Conservation (phyloP, 2,113 vertebrate genomes). For the Perca schrenkii region DNA sequence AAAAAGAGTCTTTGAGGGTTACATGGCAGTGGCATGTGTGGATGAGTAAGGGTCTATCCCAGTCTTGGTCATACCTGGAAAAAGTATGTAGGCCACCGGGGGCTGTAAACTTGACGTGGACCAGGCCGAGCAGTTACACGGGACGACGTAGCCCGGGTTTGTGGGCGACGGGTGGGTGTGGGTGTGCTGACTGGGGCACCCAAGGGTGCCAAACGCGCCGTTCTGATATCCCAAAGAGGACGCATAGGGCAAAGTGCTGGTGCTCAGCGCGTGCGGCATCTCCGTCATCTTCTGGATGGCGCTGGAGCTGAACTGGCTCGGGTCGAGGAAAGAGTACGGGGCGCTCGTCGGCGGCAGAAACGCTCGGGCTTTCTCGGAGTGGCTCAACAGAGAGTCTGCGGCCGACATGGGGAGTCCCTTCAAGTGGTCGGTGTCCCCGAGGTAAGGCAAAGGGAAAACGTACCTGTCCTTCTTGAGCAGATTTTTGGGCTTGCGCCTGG, state of each 20-base stretch:
- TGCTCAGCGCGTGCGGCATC: slow-evolving; percentile 96
- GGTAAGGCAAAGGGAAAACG: slow-evolving; percentile 99
- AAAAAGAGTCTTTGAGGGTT: slow-evolving; percentile 71
- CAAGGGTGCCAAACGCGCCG: slow-evolving; percentile 95
- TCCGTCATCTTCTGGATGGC: slow-evolving; percentile 99
- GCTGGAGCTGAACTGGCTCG: slow-evolving; percentile 96
- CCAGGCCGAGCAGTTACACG: slow-evolving; percentile 99
- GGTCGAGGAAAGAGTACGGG: slow-evolving; percentile 98
- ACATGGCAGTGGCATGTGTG: slow-evolving; percentile 97
- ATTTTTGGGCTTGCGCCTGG: slow-evolving; percentile 98
- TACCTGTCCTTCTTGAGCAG: slow-evolving; percentile 99
- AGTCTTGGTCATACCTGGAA: slow-evolving; percentile 99
- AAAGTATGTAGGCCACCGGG: slow-evolving; percentile 99
- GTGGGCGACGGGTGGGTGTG: slow-evolving; percentile 99
- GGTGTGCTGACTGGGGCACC: slow-evolving; percentile 97
- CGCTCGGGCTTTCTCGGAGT: slow-evolving; percentile 94
- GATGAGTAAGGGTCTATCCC: slow-evolving; percentile 98
- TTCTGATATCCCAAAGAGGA: slow-evolving; percentile 99
- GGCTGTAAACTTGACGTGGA: slow-evolving; percentile 98
- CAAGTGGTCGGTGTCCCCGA: slow-evolving; percentile 97
- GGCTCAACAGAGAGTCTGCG: slow-evolving; percentile 92
- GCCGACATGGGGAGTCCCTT: slow-evolving; percentile 95
- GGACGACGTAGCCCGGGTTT: slow-evolving; percentile 98
- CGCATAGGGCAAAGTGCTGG: slow-evolving; percentile 95
- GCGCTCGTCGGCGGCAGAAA: slow-evolving; percentile 95